Conservation (phyloP, 2,797 vertebrate species). For the Triplophysa yarkandensis region DNA sequence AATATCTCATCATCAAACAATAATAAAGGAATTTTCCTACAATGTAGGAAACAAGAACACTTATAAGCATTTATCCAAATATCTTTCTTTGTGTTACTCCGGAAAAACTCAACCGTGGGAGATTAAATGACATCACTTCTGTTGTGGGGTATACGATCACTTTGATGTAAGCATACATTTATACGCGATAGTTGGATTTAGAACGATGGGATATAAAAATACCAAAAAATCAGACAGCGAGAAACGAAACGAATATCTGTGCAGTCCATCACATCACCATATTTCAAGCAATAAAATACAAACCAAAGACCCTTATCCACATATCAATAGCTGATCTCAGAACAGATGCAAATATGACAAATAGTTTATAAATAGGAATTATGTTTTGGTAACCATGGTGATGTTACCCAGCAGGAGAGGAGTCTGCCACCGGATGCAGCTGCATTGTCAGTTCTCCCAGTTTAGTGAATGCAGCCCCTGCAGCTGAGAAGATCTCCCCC, state of each 20-base stretch:
- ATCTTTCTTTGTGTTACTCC: too few relatives aligned
- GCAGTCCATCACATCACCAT: not conserved
- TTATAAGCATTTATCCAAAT: too few relatives aligned
- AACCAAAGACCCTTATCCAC: not conserved
- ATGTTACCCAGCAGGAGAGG: conserved; percentile 84
- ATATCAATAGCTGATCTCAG: not conserved
- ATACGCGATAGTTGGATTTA: too few relatives aligned
- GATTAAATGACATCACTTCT: too few relatives aligned
- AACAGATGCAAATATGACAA: not conserved
- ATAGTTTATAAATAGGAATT: not conserved
- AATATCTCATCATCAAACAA: too few relatives aligned
- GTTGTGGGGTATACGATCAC: too few relatives aligned
- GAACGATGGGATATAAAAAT: too few relatives aligned
- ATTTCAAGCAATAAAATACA: not conserved
- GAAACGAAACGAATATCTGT: not conserved
- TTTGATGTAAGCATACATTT: too few relatives aligned
- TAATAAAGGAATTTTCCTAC: too few relatives aligned
- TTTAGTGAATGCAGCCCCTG: conserved; percentile 88
- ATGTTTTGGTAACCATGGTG: not conserved
- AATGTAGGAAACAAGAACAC: too few relatives aligned
- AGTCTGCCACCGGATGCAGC: conserved; percentile 82
- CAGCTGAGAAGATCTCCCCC: conserved; percentile 91
- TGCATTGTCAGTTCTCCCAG: conserved; percentile 92
- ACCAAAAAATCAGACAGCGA: too few relatives aligned
- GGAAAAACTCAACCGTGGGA: too few relatives aligned